Base-by-base conservation (phyloP, 2,797 vertebrate genomes). In the Tapirus indicus region DNA sequence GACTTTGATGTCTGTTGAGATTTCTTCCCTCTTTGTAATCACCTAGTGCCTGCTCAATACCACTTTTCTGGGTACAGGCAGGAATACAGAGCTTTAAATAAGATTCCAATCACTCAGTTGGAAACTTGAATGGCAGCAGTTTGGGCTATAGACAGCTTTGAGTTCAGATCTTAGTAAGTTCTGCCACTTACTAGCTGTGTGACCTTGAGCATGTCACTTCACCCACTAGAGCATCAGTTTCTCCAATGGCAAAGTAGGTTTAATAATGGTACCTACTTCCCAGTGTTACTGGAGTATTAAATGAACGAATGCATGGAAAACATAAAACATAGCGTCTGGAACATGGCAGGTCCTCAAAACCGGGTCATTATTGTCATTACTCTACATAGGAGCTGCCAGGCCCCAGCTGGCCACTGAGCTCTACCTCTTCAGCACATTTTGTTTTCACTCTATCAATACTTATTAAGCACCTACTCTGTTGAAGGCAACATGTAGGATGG, bases 341-440 rank as follows among this genome's bases (percentile, higher is more conserved):
- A 35, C 54, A 16, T 4, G 20, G 0, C 4, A 69, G 16, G 25
- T 17, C 18, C 27, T 78, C 47, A 25, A 38, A 74, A 23, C 64
- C 4, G 6, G 64, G 38, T 35, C 25, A 41, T n/a, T 92, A 12
- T 11, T 8, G 32, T 13, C 35, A 9, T 17, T 4, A 21, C 35
- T 18, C 6, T 49, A 17, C 38, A 11, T 6, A 23, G 27, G n/a
- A 9, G 29, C 25, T 23, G 0, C 23, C 6, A 9, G 32, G 8
- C 4, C 8, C 69, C 5, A 0, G 32, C 27, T 49, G 58, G 74
- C 38, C 17, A 18, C 86, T 72, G 47, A 38, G 35, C 38, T 79
- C 32, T 44, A 0, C 9, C 47, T 18, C 17, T 13, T 25, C n/a
- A 49, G 49, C 1, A 20, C 1, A 1, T 8, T 54, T 23, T 38